Base-by-base conservation (phyloP, 2,797 vertebrate genomes). In the Tokudaia muenninki region DNA sequence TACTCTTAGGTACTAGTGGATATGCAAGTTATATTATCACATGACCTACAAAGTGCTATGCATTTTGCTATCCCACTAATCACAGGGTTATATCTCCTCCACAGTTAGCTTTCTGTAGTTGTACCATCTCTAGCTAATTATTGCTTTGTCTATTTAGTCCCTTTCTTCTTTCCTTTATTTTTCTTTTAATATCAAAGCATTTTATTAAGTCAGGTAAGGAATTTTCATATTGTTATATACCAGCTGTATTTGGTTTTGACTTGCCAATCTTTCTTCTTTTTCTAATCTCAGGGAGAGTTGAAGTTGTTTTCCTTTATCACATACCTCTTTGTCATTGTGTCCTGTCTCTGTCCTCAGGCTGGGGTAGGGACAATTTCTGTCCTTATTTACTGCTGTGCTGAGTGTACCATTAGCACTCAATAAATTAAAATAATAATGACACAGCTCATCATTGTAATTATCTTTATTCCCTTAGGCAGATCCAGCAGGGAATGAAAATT, bases 361-460 rank as follows among this genome's bases (percentile, higher is more conserved):
- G n/a, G 4, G 65, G 52, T 37, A 4, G 21, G 44, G 29, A 94
- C 63, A n/a, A 78, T 91, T 97, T 88, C 77, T 55, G 72, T 50
- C 16, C 37, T 82, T 94, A 97, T 89, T 97, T 97, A 94, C 86
- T 94, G 72, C 41, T 92, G 65, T 75, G 75, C 57, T 94, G 78
- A 97, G 52, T 91, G 72, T 65, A 93, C 61, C 67, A 96, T 96
- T 93, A 97, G 41, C 65, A 81, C 55, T 93, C 79, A 96, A 95
- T 96, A 97, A 95, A 97, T 97, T 96, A 94, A 95, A 95, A 52
- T 93, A 97, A 95, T 97, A 97, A 96, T 94, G 94, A 87, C 74
- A 89, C n/a, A 94, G 13, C 70, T 95, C 88, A 96, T 91, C 47
- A 84, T 91, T 59, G 50, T 97, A 96, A 96, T 94, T 97, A 91